phyloP scores from a whole-genome alignment of 35 echinoderm and acorn worm genomes.

The Apostichopus parvimensis region DNA sequence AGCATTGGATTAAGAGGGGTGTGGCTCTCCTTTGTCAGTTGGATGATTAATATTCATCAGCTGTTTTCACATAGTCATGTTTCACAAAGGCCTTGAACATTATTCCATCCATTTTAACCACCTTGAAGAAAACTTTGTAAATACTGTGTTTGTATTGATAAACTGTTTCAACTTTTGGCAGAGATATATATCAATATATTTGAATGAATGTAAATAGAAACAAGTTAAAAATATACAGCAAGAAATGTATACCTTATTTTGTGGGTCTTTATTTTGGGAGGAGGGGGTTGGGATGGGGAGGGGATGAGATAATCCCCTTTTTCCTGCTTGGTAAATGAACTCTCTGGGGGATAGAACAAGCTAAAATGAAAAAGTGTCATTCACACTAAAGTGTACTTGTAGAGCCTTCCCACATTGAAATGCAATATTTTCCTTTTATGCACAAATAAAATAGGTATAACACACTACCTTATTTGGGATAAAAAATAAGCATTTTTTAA shows the following conservation, averaged over 20 bases:
- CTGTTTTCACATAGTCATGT: neutral
- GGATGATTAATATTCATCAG: constrained; percentile 68
- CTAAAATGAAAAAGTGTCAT: no score
- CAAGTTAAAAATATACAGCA: neutral
- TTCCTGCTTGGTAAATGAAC: no score
- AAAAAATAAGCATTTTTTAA: no score
- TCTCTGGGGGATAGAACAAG: no score
- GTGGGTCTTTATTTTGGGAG: neutral
- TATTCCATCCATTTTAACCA: constrained; percentile 38
- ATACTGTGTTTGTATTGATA: neutral
- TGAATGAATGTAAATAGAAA: neutral
- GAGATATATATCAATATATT: no score
- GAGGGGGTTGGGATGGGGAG: neutral
- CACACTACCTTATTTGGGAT: no score
- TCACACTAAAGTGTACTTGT: no score
- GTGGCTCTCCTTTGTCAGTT: constrained; percentile 91
- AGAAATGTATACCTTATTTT: neutral
- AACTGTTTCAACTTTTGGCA: neutral
- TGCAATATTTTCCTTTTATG: no score
- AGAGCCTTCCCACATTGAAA: no score
- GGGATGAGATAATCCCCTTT: no score
- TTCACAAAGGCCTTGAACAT: constrained; percentile 31
- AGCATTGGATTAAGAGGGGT: constrained; percentile 98
- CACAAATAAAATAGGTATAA: no score
- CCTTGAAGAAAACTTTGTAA: neutral